Evolutionary conservation across 1,140 invertebrate species (phyloP), one percentile per base, ranked within the genome.

Genomic region (Alviniconcha marisindica): DNA sequence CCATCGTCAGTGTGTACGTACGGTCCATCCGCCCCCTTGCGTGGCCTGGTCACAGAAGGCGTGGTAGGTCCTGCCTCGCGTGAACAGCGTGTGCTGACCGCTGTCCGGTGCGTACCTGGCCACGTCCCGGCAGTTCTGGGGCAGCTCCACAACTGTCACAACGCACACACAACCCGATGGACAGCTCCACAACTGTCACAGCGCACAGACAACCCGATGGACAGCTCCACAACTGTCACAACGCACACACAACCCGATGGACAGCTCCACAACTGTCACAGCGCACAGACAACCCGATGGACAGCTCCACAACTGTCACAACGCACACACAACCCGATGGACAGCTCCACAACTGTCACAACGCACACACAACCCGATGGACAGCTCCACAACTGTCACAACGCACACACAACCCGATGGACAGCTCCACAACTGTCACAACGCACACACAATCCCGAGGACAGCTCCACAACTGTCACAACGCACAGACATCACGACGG

Each of bases 21-120:
- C 60, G 5, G 60, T 66, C 60, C 60, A 66, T 4, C 60, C 60
- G 4, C 60, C 60, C 18, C 60, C 60, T 5, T 66, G 28, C 60
- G 60, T 66, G 3, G 18, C 28, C 31, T 66, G 60, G 60, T 66
- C 60, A 33, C 60, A 66, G 60, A 33, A 66, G 18, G 60, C 60
- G 60, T 66, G 60, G 60, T 33, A 66, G 28, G 36, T 31, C 36
- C 60, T 28, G 24, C 60, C 60, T 10, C 60, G 60, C 5, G 60
- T 66, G 31, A 66, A 66, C 60, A 66, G 28, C n/a, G 60, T 66
- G 60, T 66, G 60, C 60, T 33, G 60, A n/a, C 60, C 60, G 31
- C 21, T 33, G 24, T n/a, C 14, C 28, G 31, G 31, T 33, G 31
- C 36, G 60, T 66, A 66, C 5, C 36, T n/a, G 28, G 28, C 28